Evolutionary conservation across 1,140 invertebrate genomes (phyloP).

Genomic region (Tetraneura akinire): DNA sequence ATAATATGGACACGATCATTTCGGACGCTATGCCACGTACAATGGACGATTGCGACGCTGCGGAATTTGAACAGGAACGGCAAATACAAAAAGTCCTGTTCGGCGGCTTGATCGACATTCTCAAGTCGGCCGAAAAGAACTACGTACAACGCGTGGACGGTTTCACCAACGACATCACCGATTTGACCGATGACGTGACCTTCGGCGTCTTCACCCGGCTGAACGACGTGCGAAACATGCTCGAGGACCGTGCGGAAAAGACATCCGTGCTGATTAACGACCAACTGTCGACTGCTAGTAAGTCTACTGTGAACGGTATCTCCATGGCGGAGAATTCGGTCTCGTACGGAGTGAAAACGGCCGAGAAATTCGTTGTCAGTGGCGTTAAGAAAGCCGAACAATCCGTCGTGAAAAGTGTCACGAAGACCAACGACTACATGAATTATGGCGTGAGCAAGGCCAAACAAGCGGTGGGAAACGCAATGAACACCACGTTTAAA

Average conservation of each 20-base stretch:
- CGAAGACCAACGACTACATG: neutral
- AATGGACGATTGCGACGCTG: neutral
- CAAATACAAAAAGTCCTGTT: neutral
- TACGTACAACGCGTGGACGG: neutral
- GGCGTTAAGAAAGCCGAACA: neutral
- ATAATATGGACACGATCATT: neutral
- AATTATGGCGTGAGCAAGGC: neutral
- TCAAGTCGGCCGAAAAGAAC: neutral
- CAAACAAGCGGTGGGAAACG: neutral
- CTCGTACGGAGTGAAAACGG: neutral
- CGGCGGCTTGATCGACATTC: neutral
- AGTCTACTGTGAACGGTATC: no score
- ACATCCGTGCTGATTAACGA: neutral
- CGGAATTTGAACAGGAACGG: neutral
- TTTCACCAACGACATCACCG: neutral
- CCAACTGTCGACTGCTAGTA: neutral
- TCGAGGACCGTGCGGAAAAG: neutral
- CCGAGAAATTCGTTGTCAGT: neutral
- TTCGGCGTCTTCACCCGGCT: no score
- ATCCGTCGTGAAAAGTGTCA: neutral
- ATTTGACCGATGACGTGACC: neutral
- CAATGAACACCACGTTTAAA: neutral
- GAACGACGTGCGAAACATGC: no score
- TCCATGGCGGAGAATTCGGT: no score
- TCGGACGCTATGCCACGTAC: neutral